A percentile compares a stretch with the other conserved stretches of the same genome.
These are phyloP conservation scores for Oophaga sylvatica DNA, from an alignment of 2,797 vertebrate species.

Conservation along the genomic window DNA sequence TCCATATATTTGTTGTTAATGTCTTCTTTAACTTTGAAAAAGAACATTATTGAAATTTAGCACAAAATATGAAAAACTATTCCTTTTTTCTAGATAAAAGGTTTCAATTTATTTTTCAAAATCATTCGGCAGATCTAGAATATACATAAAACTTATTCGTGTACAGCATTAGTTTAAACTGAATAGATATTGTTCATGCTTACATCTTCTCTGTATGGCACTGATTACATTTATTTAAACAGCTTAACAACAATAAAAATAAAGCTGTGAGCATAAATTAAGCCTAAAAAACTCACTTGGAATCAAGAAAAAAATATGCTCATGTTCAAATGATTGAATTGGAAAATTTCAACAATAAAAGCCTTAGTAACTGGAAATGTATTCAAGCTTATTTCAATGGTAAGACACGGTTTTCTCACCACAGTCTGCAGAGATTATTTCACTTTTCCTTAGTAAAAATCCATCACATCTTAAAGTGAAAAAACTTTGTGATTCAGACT, in stretches of 20 bases:
- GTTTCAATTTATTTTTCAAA: conserved; percentile 35
- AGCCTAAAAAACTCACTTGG: conserved; percentile 37
- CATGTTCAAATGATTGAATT: conserved; percentile 46
- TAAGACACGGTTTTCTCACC: conserved; percentile 22
- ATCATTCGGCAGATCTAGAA: conserved; percentile 26
- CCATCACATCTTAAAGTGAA: neutral
- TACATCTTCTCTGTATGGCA: conserved; percentile 53
- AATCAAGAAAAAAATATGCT: conserved; percentile 20
- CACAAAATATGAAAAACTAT: neutral
- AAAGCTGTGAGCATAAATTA: conserved; percentile 58
- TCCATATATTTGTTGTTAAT: neutral
- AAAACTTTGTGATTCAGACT: neutral
- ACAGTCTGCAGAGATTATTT: conserved; percentile 1
- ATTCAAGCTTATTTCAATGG: conserved; percentile 44
- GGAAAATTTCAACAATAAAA: conserved; percentile 49
- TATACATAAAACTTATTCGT: conserved; percentile 42
- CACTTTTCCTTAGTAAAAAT: conserved; percentile 3
- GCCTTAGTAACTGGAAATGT: conserved; percentile 43
- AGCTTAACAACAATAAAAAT: conserved; percentile 58
- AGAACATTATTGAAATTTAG: neutral
- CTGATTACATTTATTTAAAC: conserved; percentile 57
- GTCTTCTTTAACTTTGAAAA: neutral
- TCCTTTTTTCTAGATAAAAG: neutral
- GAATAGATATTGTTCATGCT: conserved; percentile 55
- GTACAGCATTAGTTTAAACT: conserved; percentile 40